These are phyloP conservation scores for Uria lomvia DNA, from an alignment of 2,113 vertebrate species.

Conservation along the genomic window DNA sequence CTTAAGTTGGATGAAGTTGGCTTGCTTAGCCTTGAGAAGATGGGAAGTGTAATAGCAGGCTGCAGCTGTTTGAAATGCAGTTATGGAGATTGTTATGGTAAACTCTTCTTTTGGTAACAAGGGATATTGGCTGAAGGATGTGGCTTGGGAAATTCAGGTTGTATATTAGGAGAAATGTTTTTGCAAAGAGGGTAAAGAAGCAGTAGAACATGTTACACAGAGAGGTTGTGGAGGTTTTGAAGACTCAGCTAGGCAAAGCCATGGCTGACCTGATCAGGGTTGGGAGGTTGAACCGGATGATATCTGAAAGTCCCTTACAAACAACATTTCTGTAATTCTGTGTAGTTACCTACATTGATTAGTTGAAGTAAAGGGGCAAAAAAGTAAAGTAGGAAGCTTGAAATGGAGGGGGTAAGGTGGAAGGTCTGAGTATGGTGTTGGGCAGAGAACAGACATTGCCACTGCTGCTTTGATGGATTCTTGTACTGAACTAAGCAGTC, in stretches of 20 bases:
- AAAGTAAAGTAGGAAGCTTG: background rate
- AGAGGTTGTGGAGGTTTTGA: background rate
- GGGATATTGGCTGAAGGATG: background rate
- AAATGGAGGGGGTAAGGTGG: background rate
- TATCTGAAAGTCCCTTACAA: background rate
- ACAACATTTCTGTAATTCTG: background rate
- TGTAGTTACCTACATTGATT: background rate
- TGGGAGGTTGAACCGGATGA: rapidly evolving
- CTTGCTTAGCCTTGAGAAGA: background rate
- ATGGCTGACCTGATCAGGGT: background rate
- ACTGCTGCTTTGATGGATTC: background rate
- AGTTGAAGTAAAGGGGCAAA: background rate
- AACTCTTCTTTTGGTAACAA: background rate
- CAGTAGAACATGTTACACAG: background rate
- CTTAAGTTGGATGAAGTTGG: too few species aligned
- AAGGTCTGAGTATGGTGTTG: background rate
- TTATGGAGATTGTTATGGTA: background rate
- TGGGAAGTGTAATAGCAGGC: background rate
- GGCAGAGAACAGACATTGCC: background rate
- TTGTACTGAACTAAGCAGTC: background rate
- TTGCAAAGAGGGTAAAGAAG: background rate
- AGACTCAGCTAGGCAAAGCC: background rate
- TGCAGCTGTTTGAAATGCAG: background rate
- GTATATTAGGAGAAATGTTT: background rate
- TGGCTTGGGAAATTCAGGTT: background rate